phyloP scores from a whole-genome alignment of 2,888 invertebrate species.

The Brachyopa scutellaris region DNA sequence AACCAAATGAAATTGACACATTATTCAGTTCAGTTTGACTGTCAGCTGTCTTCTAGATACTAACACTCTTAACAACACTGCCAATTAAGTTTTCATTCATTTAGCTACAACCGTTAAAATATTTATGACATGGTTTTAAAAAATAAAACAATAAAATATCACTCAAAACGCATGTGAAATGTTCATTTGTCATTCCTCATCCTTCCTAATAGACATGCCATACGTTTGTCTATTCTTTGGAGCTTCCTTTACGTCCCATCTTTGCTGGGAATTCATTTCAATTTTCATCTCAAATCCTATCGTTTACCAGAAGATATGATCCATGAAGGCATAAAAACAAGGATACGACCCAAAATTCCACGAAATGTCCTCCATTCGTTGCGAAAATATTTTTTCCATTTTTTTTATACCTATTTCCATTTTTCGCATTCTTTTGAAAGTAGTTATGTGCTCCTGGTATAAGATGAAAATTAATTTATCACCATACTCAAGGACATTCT shows the following conservation, averaged over 20 bases:
- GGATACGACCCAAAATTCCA: constrained; percentile 14
- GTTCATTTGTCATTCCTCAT: constrained; percentile 2
- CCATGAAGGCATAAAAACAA: constrained; percentile 15
- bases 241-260: no score
- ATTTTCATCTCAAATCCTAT: constrained; percentile 8
- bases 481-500: constrained; percentile 14
- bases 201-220: no score
- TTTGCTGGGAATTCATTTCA: not conserved
- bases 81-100: no score
- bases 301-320: constrained; percentile 19
- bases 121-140: not conserved
- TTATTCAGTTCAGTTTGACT: no score
- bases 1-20: no score
- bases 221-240: no score
- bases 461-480: constrained; percentile 46
- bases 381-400: not conserved
- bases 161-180: not conserved
- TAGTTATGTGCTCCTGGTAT: not conserved
- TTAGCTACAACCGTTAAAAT: not conserved
- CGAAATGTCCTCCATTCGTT: not conserved
- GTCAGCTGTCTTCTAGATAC: no score
- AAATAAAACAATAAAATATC: no score
- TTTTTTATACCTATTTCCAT: not conserved
- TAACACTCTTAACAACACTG: no score
- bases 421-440: not conserved